Evolutionary conservation across 2,797 vertebrate species (phyloP), one percentile per base, ranked within the genome.

Genomic region (Lindbergichthys nudifrons): DNA sequence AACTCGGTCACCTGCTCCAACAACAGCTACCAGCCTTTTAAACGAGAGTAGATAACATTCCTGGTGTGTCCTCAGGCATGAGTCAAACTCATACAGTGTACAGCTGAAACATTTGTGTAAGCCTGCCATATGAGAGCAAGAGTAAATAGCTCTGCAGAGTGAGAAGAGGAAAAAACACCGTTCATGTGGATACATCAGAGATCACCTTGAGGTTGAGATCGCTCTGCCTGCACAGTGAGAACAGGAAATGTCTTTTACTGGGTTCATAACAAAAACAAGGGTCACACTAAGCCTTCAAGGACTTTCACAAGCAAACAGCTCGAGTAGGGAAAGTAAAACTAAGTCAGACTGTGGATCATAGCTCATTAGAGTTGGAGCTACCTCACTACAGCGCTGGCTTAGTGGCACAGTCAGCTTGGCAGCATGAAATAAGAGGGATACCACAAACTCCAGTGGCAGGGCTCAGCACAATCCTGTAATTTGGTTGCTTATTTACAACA

Each of bases 31-130:
- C 88, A 70, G 86, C 83, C 85, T 89, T 88, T 81, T 77, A 84
- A 81, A 77, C 66, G 16, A 73, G 53, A 65, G 74, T 41, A 88
- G 92, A 93, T 94, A 93, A 93, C 85, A 94, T 95, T 94, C 91
- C 92, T 91, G 66, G 47, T 70, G 87, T 80, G 84, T 91, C 84
- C 83, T 91, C 81, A 82, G 74, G 85, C 89, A 54, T 79, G 75
- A 84, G 66, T 62, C 79, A 72, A 77, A 77, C 54, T 75, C 77
- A 90, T 84, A 81, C 53, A 51, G 60, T n/a, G 71, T 77, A 71
- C 59, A 60, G 70, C 66, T 79, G 30, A 79, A 89, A 80, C 46
- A 39, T 77, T 16, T 19, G 45, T 41, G 51, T 77, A 65, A 89
- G 65, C 54, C 18, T 73, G 61, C 73, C 67, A 65, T 63, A 43